These are phyloP conservation scores for Tubulanus polymorphus DNA, from an alignment of 2,888 invertebrate species.

Conservation along the genomic window DNA sequence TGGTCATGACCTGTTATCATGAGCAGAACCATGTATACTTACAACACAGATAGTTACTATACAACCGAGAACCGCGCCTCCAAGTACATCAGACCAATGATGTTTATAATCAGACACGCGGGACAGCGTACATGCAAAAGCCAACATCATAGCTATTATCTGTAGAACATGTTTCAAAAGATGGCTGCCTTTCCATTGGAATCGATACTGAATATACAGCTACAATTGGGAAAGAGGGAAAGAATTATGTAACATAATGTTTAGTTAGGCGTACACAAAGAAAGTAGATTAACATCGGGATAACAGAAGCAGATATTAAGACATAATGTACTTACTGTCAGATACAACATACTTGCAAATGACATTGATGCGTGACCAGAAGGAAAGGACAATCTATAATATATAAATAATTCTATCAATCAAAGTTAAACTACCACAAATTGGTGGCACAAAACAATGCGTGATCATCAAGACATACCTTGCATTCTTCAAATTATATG, in stretches of 20 bases:
- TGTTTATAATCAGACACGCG: constrained; percentile 95
- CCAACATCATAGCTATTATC: constrained; percentile 71
- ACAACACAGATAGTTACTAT: constrained; percentile 50
- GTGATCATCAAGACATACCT: constrained; percentile 22
- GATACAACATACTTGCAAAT: constrained; percentile 34
- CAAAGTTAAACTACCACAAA: too few species aligned
- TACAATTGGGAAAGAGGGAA: too few species aligned
- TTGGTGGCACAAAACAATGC: too few species aligned
- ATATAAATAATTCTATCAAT: constrained; percentile 1
- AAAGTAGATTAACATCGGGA: not conserved
- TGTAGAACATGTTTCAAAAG: constrained; percentile 82
- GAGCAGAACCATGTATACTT: too few species aligned
- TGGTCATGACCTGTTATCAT: too few species aligned
- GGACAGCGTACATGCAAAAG: constrained; percentile 63
- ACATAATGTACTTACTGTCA: constrained; percentile 33
- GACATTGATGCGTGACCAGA: constrained; percentile 51
- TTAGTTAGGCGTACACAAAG: not conserved
- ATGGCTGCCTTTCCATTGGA: constrained; percentile 75
- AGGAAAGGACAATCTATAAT: constrained; percentile 46
- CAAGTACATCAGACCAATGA: constrained; percentile 94
- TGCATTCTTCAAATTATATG: constrained; percentile 26
- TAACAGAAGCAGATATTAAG: not conserved
- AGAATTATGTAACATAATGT: too few species aligned
- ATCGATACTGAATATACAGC: constrained; percentile 83
- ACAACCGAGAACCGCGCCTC: constrained; percentile 62